Percentiles rank a stretch among this genome's conserved stretches.
These are phyloP conservation scores for Lomographa bimaculata DNA, from an alignment of 2,888 invertebrate genomes.

Conservation along the genomic window DNA sequence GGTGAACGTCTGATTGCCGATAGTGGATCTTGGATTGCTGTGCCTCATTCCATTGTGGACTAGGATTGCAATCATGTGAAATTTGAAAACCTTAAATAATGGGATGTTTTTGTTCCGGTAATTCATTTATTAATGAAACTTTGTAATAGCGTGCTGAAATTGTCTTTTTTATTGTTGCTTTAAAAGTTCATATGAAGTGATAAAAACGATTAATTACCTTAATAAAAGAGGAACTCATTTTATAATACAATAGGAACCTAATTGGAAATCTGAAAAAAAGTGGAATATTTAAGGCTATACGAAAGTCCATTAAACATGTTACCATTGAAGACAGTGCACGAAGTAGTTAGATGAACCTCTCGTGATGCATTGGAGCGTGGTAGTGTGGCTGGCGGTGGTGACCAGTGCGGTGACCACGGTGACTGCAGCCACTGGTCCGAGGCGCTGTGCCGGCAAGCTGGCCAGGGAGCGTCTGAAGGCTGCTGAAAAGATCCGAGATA, in stretches of 20 bases:
- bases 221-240: too few species aligned
- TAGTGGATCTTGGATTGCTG: conserved; percentile 25
- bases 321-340: background rate
- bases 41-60: conserved; percentile 6
- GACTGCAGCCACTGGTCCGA: conserved; percentile 42
- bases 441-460: conserved; percentile 67
- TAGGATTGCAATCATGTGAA: conserved; percentile 5
- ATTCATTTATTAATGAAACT: conserved; percentile 2
- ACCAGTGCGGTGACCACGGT: conserved; percentile 32
- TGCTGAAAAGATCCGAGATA: conserved; percentile 73
- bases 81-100: background rate
- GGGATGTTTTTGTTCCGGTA: conserved; percentile 8
- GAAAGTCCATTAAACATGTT: too few species aligned
- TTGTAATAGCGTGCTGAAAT: background rate
- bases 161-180: conserved; percentile 2
- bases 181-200: too few species aligned
- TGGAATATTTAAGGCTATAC: too few species aligned
- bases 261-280: too few species aligned
- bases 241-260: too few species aligned
- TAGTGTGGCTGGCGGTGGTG: conserved; percentile 42
- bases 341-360: conserved; percentile 37
- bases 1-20: conserved; percentile 24
- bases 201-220: too few species aligned
- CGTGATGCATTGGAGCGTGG: conserved; percentile 56
- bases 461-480: conserved; percentile 74